Evolutionary conservation across 2,888 invertebrate genomes (phyloP).

Genomic region (Synergus gifuensis): DNA sequence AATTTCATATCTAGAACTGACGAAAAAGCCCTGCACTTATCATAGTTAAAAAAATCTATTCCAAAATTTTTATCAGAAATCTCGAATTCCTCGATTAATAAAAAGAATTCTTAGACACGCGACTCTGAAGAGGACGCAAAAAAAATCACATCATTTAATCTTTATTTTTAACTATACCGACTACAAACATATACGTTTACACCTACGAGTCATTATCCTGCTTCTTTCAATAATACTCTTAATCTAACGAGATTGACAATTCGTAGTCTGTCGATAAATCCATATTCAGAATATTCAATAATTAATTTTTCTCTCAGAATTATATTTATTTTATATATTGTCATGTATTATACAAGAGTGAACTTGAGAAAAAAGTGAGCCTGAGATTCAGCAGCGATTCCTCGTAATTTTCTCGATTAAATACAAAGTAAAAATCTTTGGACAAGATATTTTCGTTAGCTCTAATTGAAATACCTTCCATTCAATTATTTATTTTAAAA

Average conservation of each 20-base stretch:
- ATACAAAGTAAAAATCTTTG: conserved; percentile 37
- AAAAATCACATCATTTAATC: conserved; percentile 12
- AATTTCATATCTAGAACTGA: neutral
- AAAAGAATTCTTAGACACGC: conserved; percentile 26
- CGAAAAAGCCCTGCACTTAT: neutral
- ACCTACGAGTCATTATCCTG: conserved; percentile 20
- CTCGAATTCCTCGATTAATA: neutral
- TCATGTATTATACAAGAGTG: conserved; percentile 31
- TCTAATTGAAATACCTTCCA: conserved; percentile 35
- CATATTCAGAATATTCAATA: neutral
- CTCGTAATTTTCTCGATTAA: conserved; percentile 36
- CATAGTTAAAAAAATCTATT: neutral
- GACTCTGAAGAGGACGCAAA: conserved; percentile 29
- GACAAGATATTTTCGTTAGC: conserved; percentile 18
- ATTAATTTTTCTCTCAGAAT: conserved; percentile 21
- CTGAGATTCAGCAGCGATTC: conserved; percentile 42
- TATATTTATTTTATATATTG: conserved; percentile 21
- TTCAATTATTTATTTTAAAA: conserved; percentile 20
- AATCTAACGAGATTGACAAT: conserved; percentile 18
- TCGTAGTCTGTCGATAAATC: conserved; percentile 19
- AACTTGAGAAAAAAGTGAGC: conserved; percentile 28
- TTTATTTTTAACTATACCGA: conserved; percentile 15
- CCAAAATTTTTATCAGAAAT: neutral
- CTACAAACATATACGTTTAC: conserved; percentile 15
- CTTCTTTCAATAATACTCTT: conserved; percentile 9